phyloP scores from a whole-genome alignment of 2,797 vertebrate species.

The Cryptoblepharus egeriae region DNA sequence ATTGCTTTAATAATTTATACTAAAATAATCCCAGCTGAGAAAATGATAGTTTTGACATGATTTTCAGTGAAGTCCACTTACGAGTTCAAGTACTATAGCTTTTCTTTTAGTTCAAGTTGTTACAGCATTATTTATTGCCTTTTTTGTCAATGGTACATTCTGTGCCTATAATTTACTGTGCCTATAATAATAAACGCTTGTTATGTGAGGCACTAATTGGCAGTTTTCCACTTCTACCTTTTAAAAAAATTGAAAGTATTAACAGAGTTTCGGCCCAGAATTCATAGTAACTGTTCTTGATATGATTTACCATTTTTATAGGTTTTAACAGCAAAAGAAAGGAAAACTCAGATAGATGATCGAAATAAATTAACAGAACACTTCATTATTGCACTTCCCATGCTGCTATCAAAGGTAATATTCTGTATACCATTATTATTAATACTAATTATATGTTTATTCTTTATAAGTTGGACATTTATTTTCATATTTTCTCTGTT shows the following conservation, averaged over 20 bases:
- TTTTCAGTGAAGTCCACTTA: neutral
- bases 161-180: constrained; percentile 1
- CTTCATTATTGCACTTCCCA: constrained; percentile 98
- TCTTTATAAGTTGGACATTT: neutral
- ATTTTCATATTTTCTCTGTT: constrained; percentile 29
- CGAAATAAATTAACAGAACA: constrained; percentile 98
- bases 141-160: no score
- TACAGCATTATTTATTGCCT: neutral
- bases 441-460: constrained; percentile 7
- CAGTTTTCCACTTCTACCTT: constrained; percentile 39
- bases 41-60: neutral
- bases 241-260: neutral
- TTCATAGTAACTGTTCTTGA: neutral
- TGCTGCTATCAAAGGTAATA: constrained; percentile 95
- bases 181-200: no score
- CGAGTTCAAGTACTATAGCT: no score
- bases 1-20: neutral
- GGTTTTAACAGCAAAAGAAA: constrained; percentile 98
- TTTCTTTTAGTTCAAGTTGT: neutral
- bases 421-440: constrained; percentile 6
- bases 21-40: neutral
- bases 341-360: constrained; percentile 98
- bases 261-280: neutral
- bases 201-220: constrained; percentile 40
- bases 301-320: constrained; percentile 65